Conservation (phyloP, 2,797 vertebrate genomes). For the Denticeps clupeoides region DNA sequence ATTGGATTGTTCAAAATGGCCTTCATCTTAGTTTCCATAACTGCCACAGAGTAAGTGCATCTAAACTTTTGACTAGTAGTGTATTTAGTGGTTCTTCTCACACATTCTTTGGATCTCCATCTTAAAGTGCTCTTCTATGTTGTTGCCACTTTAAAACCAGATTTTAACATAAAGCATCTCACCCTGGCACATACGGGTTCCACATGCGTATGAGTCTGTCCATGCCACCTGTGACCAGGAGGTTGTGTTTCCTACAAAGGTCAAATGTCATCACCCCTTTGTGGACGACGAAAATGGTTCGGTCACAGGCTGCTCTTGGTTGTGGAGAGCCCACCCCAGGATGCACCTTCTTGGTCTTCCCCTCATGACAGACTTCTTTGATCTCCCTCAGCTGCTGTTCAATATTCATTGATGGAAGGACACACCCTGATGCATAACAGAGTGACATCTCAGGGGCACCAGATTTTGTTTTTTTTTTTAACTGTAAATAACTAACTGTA, state of each 20-base stretch:
- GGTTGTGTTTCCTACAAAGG: slow-evolving; percentile 46
- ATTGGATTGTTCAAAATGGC: too few relatives aligned
- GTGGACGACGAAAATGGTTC: slow-evolving; percentile 44
- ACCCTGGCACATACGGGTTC: slow-evolving; percentile 58
- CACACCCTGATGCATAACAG: slow-evolving; percentile 40
- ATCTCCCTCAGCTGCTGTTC: slow-evolving; percentile 55
- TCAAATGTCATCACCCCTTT: slow-evolving; percentile 61
- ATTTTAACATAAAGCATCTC: too few relatives aligned
- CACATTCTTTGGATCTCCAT: too few relatives aligned
- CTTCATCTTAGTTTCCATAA: too few relatives aligned
- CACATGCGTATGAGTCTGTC: slow-evolving; percentile 57
- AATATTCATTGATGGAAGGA: slow-evolving; percentile 41
- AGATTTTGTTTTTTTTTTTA: not conserved
- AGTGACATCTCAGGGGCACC: slow-evolving; percentile 12
- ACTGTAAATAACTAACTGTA: not conserved
- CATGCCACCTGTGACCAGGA: slow-evolving; percentile 61
- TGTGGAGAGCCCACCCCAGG: slow-evolving; percentile 36
- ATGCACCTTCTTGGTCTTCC: slow-evolving; percentile 41
- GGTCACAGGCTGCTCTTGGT: slow-evolving; percentile 42
- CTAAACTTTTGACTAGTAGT: too few relatives aligned
- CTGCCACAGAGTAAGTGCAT: too few relatives aligned
- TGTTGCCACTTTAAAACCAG: too few relatives aligned
- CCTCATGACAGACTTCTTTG: slow-evolving; percentile 41
- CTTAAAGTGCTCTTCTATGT: too few relatives aligned
- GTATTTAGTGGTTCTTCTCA: too few relatives aligned